Conservation (phyloP, 2,888 invertebrate species). For the Ectropis crepuscularia region DNA sequence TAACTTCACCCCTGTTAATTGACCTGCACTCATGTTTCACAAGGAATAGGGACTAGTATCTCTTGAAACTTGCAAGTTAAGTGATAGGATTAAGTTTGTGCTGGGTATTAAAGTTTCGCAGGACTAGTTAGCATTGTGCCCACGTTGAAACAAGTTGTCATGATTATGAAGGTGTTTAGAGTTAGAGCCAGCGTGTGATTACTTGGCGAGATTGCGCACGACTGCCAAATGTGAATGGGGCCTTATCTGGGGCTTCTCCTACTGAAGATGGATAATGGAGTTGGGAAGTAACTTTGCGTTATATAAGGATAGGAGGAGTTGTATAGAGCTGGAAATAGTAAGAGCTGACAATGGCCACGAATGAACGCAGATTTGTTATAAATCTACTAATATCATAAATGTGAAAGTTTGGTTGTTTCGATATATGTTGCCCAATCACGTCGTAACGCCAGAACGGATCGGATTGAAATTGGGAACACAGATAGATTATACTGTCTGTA, state of each 20-base stretch:
- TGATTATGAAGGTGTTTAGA: constrained; percentile 81
- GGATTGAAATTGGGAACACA: no score
- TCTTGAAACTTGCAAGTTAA: background rate
- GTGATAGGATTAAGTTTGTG: constrained; percentile 34
- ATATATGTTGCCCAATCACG: no score
- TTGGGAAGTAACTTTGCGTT: background rate
- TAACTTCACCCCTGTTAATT: constrained; percentile 37
- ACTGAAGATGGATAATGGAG: constrained; percentile 17
- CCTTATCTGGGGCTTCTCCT: constrained; percentile 23
- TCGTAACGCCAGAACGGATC: no score
- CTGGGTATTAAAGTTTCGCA: constrained; percentile 67
- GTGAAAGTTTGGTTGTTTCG: no score
- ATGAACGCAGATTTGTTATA: no score
- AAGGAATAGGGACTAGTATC: constrained; percentile 45
- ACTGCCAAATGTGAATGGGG: constrained; percentile 23
- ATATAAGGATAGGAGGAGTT: no score
- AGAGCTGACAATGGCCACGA: no score
- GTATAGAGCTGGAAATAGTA: no score
- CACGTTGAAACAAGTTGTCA: constrained; percentile 78
- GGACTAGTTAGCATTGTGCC: constrained; percentile 80
- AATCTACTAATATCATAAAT: no score
- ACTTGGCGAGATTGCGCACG: constrained; percentile 45
- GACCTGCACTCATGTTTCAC: constrained; percentile 31
- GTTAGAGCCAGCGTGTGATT: constrained; percentile 55
- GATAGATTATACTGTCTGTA: no score